Evolutionary conservation across 2,888 invertebrate genomes (phyloP).

Genomic region (Drosophila quasianomalipes): DNA sequence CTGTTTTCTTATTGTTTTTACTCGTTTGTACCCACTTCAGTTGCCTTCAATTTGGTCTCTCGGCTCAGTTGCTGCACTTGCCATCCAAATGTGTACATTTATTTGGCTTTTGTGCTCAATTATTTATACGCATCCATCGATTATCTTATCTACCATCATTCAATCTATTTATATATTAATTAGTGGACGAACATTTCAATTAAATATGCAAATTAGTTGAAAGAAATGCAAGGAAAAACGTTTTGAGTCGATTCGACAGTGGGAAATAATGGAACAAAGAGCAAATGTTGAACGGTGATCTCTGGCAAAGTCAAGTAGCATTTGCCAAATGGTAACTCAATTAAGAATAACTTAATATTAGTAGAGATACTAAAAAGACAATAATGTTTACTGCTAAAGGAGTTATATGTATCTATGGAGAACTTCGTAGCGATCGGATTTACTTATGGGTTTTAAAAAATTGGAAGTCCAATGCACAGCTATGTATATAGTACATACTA

Average conservation of each 20-base stretch:
- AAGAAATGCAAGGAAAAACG: background rate
- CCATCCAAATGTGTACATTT: background rate
- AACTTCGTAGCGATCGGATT: background rate
- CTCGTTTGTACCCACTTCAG: conserved; percentile 38
- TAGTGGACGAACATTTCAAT: background rate
- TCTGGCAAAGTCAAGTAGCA: background rate
- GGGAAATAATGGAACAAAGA: background rate
- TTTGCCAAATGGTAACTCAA: background rate
- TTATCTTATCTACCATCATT: background rate
- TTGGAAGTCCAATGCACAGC: background rate
- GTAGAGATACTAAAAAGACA: background rate
- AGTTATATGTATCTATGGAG: background rate
- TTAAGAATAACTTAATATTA: background rate
- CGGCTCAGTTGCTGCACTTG: conserved; percentile 15
- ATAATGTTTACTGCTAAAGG: background rate
- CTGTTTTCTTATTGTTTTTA: conserved; percentile 29
- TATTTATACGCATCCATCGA: background rate
- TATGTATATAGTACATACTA: background rate
- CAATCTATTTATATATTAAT: conserved; percentile 14
- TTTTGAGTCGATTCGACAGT: background rate
- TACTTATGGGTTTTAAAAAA: background rate
- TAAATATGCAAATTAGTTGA: background rate
- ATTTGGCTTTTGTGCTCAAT: conserved; percentile 1
- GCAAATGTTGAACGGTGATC: background rate
- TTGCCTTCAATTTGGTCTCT: conserved; percentile 11